phyloP scores from a whole-genome alignment of 2,888 invertebrate genomes.

The Actias luna region DNA sequence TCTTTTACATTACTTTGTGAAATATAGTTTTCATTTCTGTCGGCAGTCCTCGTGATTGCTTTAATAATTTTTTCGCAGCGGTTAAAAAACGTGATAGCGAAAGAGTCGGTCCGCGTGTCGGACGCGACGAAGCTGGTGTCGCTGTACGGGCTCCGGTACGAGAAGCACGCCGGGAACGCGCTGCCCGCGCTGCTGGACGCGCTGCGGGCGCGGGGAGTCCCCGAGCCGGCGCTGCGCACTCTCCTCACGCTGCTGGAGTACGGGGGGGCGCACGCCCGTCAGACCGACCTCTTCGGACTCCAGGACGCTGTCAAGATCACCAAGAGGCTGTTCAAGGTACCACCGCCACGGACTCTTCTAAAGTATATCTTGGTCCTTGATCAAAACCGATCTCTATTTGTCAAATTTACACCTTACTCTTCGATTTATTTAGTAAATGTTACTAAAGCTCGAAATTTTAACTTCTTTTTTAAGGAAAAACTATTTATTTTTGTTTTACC shows the following conservation, averaged over 20 bases:
- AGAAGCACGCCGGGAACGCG: slow-evolving; percentile 91
- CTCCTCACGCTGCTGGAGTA: slow-evolving; percentile 87
- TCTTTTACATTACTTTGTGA: too few species aligned
- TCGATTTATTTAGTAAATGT: too few species aligned
- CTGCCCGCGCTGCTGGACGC: slow-evolving; percentile 88
- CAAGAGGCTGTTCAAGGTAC: slow-evolving; percentile 91
- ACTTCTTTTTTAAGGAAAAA: too few species aligned
- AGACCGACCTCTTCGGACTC: slow-evolving; percentile 91
- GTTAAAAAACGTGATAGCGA: slow-evolving; percentile 89
- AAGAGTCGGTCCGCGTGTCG: slow-evolving; percentile 85
- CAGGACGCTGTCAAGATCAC: slow-evolving; percentile 95
- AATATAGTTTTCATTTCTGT: too few species aligned
- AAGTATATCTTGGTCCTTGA: too few species aligned
- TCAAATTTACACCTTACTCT: too few species aligned
- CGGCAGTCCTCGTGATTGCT: too few species aligned
- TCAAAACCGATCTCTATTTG: too few species aligned
- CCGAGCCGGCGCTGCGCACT: slow-evolving; percentile 62
- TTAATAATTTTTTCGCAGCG: slow-evolving; percentile 73
- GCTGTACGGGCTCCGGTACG: slow-evolving; percentile 96
- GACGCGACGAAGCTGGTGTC: slow-evolving; percentile 95
- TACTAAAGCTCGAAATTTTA: too few species aligned
- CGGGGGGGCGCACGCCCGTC: slow-evolving; percentile 90
- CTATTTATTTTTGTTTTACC: too few species aligned
- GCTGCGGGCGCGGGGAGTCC: slow-evolving; percentile 86
- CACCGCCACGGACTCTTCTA: not conserved